A percentile compares a stretch with the other conserved stretches of the same genome.
phyloP scores from a whole-genome alignment of 2,797 vertebrate species.

The Rhinella marina region DNA sequence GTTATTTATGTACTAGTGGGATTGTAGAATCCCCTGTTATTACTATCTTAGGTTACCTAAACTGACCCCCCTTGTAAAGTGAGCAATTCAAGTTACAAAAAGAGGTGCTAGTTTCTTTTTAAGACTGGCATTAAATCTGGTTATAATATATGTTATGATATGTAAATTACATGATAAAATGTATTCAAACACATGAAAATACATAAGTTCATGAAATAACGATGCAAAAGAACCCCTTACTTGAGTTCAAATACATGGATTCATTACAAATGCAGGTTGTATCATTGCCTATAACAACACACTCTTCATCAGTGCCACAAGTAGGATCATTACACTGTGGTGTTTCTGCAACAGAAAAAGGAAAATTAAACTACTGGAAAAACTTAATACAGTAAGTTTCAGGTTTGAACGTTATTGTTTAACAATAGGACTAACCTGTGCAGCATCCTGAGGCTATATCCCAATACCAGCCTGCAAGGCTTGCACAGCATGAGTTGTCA shows the following conservation, averaged over 20 bases:
- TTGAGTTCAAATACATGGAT: neutral
- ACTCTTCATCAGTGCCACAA: neutral
- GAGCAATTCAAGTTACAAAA: too few species aligned
- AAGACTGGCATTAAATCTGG: too few species aligned
- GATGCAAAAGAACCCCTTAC: conserved; percentile 1
- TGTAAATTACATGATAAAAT: too few species aligned
- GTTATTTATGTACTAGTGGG: too few species aligned
- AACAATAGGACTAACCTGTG: neutral
- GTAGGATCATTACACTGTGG: neutral
- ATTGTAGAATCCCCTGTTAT: too few species aligned
- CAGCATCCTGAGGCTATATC: neutral
- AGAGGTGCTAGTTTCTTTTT: too few species aligned
- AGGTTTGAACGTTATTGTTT: neutral
- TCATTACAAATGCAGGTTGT: neutral
- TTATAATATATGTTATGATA: too few species aligned
- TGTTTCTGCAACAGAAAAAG: neutral
- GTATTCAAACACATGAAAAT: too few species aligned
- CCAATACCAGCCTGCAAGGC: neutral
- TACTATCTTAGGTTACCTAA: too few species aligned
- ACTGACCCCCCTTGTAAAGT: too few species aligned
- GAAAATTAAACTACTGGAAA: neutral
- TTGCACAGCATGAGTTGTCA: neutral
- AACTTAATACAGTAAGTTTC: neutral
- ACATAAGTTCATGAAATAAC: too few species aligned
- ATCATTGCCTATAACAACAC: neutral